phyloP scores from a whole-genome alignment of 2,113 vertebrate species.

The Aspiorhynchus laticeps region DNA sequence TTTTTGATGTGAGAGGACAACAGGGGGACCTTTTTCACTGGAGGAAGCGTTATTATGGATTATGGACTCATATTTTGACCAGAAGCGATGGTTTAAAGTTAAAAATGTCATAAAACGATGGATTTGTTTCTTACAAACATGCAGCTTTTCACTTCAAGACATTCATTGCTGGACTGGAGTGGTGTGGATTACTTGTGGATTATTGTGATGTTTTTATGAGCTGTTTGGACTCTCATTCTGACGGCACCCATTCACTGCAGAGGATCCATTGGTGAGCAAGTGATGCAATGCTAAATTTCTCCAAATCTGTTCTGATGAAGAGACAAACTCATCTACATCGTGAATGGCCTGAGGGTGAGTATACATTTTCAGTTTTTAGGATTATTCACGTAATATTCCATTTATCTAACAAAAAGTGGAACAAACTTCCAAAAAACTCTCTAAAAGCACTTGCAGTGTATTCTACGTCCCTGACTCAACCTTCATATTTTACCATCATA shows the following conservation, averaged over 20 bases:
- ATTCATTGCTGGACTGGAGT: neutral
- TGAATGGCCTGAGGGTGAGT: neutral
- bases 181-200: neutral
- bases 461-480: conserved; percentile 14
- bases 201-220: neutral
- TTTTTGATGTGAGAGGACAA: too few relatives aligned
- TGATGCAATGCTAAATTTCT: neutral
- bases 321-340: neutral
- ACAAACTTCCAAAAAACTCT: neutral
- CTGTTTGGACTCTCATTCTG: neutral
- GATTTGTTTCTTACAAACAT: neutral
- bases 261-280: neutral
- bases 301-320: neutral
- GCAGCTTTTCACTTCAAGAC: neutral
- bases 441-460: neutral
- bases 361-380: too few relatives aligned
- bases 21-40: neutral
- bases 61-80: neutral
- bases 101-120: neutral
- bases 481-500: conserved; percentile 11
- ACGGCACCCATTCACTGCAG: neutral
- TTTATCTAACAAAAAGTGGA: neutral
- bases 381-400: neutral
- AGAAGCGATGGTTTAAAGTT: neutral
- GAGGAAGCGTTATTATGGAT: neutral